Evolutionary conservation across 2,797 vertebrate genomes (phyloP), one percentile per base, ranked within the genome.

Genomic region (Takifugu ocellatus): DNA sequence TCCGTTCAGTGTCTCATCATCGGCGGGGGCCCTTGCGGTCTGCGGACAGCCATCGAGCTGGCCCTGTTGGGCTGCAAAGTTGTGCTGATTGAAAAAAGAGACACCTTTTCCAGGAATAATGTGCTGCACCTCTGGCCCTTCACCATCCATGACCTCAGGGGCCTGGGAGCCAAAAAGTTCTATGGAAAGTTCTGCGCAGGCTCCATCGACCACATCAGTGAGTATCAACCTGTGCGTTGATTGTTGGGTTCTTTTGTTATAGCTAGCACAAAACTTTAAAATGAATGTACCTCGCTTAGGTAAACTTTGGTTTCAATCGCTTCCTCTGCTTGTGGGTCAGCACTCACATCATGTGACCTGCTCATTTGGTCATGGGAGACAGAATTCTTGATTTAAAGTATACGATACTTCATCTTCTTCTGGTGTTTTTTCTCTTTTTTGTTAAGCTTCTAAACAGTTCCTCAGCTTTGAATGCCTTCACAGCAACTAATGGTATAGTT

Each of bases 51-150:
- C 84, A 97, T 99, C 24, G 97, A 99, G 77, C 92, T 99, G 71
- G 92, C 94, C 44, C 91, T 97, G 72, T 84, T 99, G 70, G 97
- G 97, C 62, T 94, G 95, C 78, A 98, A 98, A 78, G 97, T 98
- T 16, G 91, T 98, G 0, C 89, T 99, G 0, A 94, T 99, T 7
- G 97, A 99, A 77, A 99, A 99, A 86, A 85, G 97, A 59, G 97
- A 98, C 84, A 92, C 94, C 5, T 99, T 99, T 80, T 98, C 97
- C 47, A 91, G 97, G 72, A 99, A 99, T 85, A 99, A 99, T 0
- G 97, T 99, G n/a, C 89, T 99, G 25, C 97, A 99, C 54, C 94
- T 99, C 8, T 99, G 97, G 97, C 97, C 97, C 0, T 99, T 93
- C 82, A 98, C 97, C 66, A 99, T 99, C 51, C 94, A 99, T 0